Conservation (phyloP, 2,113 vertebrate genomes). For the Mionectes macconnelli region DNA sequence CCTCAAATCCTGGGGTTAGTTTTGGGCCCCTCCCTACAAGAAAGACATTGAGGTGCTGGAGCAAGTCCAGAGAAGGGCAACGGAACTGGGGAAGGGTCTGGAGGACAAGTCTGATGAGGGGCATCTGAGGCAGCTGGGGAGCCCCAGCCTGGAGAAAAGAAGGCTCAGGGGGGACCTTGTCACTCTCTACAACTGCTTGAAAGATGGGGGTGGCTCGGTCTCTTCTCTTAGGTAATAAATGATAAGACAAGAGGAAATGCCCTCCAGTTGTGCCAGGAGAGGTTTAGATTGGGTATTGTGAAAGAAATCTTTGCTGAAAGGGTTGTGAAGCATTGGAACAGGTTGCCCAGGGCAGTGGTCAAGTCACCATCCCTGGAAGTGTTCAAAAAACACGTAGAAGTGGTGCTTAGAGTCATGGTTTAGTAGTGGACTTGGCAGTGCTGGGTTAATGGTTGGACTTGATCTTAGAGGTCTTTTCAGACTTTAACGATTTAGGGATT, state of each 20-base stretch:
- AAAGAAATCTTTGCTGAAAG: background rate
- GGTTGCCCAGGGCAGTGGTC: background rate
- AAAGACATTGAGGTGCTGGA: background rate
- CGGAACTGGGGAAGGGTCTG: rapidly evolving
- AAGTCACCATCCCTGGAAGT: background rate
- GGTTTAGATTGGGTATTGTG: background rate
- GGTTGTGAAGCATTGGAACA: background rate
- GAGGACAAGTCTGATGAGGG: background rate
- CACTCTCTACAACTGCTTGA: background rate
- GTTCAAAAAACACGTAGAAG: background rate
- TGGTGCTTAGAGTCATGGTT: background rate
- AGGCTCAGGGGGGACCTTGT: background rate
- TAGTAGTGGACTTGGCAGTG: background rate
- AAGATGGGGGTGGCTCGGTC: background rate
- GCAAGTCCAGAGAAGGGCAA: rapidly evolving
- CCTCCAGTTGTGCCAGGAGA: background rate
- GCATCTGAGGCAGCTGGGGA: background rate
- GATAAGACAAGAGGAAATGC: background rate
- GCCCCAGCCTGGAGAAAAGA: background rate
- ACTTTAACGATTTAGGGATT: background rate
- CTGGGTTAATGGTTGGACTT: background rate
- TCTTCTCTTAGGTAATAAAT: background rate
- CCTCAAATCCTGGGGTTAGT: background rate
- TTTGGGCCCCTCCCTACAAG: background rate
- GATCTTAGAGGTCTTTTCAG: background rate